Conservation (phyloP, 1,140 invertebrate genomes). For the Aphaenogaster floridana region DNA sequence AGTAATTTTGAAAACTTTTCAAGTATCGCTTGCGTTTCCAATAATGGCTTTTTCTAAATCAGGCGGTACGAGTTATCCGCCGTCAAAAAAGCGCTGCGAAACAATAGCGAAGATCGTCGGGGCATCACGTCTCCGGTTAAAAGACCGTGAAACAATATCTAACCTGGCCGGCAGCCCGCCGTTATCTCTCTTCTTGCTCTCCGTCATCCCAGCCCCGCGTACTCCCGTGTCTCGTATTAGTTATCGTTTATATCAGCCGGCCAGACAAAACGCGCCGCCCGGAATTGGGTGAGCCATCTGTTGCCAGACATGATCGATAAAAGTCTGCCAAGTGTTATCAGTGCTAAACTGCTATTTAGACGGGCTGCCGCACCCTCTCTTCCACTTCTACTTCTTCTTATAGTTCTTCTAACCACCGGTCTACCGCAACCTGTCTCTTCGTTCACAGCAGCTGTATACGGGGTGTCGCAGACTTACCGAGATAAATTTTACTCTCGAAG, state of each 20-base stretch:
- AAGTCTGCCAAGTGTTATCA: slow-evolving; percentile 86
- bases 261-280: slow-evolving; percentile 78
- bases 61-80: background rate
- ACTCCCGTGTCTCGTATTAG: slow-evolving; percentile 78
- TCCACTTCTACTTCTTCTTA: slow-evolving; percentile 41
- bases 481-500: slow-evolving; percentile 15
- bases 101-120: slow-evolving; percentile 67
- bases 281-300: slow-evolving; percentile 84
- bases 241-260: slow-evolving; percentile 83
- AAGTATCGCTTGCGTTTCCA: background rate
- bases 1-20: background rate
- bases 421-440: slow-evolving; percentile 53
- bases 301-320: slow-evolving; percentile 87
- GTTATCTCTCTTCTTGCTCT: slow-evolving; percentile 68
- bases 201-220: slow-evolving; percentile 55
- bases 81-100: slow-evolving; percentile 31
- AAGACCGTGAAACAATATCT: slow-evolving; percentile 78
- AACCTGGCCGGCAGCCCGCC: slow-evolving; percentile 40
- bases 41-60: slow-evolving; percentile 14
- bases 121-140: slow-evolving; percentile 75
- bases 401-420: slow-evolving; percentile 60
- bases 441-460: slow-evolving; percentile 37
- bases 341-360: slow-evolving; percentile 83
- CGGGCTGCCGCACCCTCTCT: slow-evolving; percentile 75
- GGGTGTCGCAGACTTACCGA: background rate